These are phyloP conservation scores for Chaenodraco wilsoni DNA, from an alignment of 2,797 vertebrate species.

Conservation along the genomic window DNA sequence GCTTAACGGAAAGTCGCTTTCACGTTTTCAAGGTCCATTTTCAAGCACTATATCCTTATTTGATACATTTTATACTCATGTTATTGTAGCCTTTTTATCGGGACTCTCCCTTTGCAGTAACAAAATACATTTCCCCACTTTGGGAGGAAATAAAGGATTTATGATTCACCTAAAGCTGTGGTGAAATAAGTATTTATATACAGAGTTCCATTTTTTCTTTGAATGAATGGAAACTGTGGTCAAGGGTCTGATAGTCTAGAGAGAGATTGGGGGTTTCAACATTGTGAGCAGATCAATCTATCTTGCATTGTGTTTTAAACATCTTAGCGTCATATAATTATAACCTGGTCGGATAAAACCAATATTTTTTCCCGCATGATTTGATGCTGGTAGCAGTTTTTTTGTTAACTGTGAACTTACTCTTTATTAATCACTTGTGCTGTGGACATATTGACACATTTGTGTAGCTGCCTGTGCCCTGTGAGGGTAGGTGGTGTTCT, in stretches of 20 bases:
- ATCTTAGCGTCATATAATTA: neutral
- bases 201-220: neutral
- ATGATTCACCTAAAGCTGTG: too few relatives aligned
- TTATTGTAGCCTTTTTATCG: too few relatives aligned
- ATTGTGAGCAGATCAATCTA: neutral
- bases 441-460: conserved; percentile 1
- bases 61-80: too few relatives aligned
- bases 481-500: neutral
- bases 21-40: neutral
- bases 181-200: too few relatives aligned
- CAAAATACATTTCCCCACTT: too few relatives aligned
- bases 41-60: too few relatives aligned
- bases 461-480: neutral
- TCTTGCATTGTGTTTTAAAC: neutral
- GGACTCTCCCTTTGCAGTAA: too few relatives aligned
- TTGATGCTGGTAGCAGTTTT: neutral
- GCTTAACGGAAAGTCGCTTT: neutral
- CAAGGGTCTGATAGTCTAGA: too few relatives aligned
- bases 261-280: neutral
- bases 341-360: neutral
- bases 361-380: neutral
- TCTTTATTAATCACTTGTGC: neutral
- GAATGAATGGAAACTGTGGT: neutral
- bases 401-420: neutral
- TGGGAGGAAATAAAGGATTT: too few relatives aligned